Evolutionary conservation across 2,888 invertebrate species (phyloP).

Genomic region (Trachelus iudaicus): DNA sequence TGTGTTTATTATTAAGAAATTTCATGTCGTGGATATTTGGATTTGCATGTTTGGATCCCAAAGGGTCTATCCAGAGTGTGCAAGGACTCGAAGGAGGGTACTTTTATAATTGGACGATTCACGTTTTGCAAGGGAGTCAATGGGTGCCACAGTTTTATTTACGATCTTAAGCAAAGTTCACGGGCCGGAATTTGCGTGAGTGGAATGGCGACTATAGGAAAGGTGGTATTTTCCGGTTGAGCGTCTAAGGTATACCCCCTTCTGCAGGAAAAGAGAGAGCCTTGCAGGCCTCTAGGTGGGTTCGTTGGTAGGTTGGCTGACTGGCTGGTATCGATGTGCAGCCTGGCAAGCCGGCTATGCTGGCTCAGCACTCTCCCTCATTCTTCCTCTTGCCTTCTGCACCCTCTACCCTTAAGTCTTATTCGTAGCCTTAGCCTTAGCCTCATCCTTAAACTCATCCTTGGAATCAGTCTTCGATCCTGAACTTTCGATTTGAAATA

Average conservation of each 20-base stretch:
- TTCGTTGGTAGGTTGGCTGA: conserved; percentile 22
- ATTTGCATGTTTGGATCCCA: neutral
- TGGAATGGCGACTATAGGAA: neutral
- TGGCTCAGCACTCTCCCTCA: conserved; percentile 64
- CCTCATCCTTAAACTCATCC: conserved; percentile 49
- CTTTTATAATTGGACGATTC: neutral
- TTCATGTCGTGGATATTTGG: neutral
- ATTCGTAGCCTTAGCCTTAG: conserved; percentile 39
- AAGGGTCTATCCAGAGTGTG: neutral
- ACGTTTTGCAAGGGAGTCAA: neutral
- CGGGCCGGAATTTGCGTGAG: neutral
- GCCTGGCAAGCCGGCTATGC: conserved; percentile 60
- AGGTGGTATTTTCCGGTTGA: neutral
- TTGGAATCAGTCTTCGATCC: conserved; percentile 43
- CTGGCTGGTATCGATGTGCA: conserved; percentile 64
- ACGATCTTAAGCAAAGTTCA: neutral
- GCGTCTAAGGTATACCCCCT: neutral
- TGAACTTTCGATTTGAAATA: neutral
- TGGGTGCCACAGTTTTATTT: neutral
- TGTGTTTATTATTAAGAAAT: neutral
- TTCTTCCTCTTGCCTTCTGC: conserved; percentile 44
- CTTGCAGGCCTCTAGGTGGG: neutral
- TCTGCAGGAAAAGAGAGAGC: neutral
- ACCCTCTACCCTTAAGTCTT: conserved; percentile 21
- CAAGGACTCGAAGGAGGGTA: neutral